phyloP scores from a whole-genome alignment of 2,888 invertebrate species.

The Flexamia atlantica region DNA sequence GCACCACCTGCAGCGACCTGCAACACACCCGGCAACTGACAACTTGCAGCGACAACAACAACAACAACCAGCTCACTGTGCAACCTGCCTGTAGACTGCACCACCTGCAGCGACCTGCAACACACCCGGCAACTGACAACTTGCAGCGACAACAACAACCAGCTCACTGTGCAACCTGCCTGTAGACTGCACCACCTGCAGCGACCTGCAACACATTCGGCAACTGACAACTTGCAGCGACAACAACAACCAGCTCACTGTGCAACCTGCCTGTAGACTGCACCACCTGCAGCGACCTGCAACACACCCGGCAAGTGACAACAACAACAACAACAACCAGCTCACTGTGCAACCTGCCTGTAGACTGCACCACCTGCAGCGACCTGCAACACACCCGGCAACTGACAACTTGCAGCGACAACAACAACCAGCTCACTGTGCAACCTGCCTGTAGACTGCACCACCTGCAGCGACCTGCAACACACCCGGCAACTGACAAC shows the following conservation, averaged over 20 bases:
- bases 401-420: conserved; percentile 85
- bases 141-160: no score
- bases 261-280: conserved; percentile 83
- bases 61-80: conserved; percentile 57
- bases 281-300: conserved; percentile 87
- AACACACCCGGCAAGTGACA: conserved; percentile 41
- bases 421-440: conserved; percentile 75
- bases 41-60: conserved; percentile 86
- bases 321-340: no score
- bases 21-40: conserved; percentile 79
- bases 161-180: conserved; percentile 84
- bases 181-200: conserved; percentile 85
- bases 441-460: conserved; percentile 84
- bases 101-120: conserved; percentile 86
- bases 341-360: conserved; percentile 83
- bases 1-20: conserved; percentile 88
- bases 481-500: no score
- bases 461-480: conserved; percentile 86
- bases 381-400: conserved; percentile 82
- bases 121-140: no score
- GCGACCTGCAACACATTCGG: conserved; percentile 83
- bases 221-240: conserved; percentile 84
- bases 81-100: conserved; percentile 84
- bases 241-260: conserved; percentile 77
- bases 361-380: conserved; percentile 85